Base-by-base conservation (phyloP, 2,797 vertebrate genomes). In the Selene dorsalis region DNA sequence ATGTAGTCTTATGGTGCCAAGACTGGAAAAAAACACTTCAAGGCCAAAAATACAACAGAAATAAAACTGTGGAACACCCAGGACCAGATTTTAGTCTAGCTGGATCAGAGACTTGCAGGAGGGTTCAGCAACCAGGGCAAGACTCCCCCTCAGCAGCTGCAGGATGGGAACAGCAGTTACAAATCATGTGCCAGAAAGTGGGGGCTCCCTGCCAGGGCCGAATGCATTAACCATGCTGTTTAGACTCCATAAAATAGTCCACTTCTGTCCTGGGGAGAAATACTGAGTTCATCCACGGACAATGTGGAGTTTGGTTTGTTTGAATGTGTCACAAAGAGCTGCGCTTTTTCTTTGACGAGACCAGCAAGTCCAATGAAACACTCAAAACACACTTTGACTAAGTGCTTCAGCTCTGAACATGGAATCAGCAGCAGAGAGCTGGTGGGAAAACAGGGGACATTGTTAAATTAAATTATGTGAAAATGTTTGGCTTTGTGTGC, bases 191-290 rank as follows among this genome's bases (percentile, higher is more conserved):
- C 77, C 88, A 88, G 80, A 82, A 82, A 83, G 74, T 60, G 17
- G 63, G 60, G 73, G 73, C 75, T 75, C 75, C 73, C 69, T 84
- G 86, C 82, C 84, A 84, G 79, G 75, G 38, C 62, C 4, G 3
- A 84, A 86, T 80, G 78, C 88, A 91, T 90, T 85, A 90, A 81
- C 72, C 86, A 88, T 87, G 85, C 87, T 84, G 84, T 81, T 90
- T 73, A 79, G 79, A 84, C 81, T 81, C 77, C 55, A 76, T 86
- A 77, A 90, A 89, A 79, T 61, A 87, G 75, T 85, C 84, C 67
- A 77, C 61, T 76, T 71, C 66, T 82, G 38, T 86, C 71, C 85
- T 77, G 13, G 1, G 74, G 80, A 65, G 47, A 63, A 86, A 81
- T 18, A 48, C 0, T 0, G 30, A 68, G 79, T 79, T 90, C 73